Evolutionary conservation across 1,140 invertebrate species (phyloP).

Genomic region (Zaprionus inermis): DNA sequence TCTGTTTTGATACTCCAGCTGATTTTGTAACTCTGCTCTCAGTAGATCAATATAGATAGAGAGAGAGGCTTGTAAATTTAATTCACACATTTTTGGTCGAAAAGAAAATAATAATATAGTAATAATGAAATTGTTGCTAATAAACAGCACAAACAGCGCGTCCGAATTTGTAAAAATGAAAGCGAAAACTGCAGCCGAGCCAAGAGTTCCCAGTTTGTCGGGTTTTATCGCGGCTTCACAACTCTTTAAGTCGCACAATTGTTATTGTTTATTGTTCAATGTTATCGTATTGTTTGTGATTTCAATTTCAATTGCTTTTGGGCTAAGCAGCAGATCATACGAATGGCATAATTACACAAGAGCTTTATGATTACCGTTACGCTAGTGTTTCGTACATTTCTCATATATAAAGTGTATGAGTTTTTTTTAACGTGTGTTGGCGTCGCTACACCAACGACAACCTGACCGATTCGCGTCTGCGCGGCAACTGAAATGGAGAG

Average conservation of each 20-base stretch:
- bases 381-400: slow-evolving; percentile 23
- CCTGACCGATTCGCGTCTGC: slow-evolving; percentile 55
- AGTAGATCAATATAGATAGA: not conserved
- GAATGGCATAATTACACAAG: slow-evolving; percentile 64
- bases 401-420: slow-evolving; percentile 16
- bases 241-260: not conserved
- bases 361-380: slow-evolving; percentile 9
- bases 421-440: slow-evolving; percentile 3
- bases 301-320: slow-evolving; percentile 19
- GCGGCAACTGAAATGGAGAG: slow-evolving; percentile 71
- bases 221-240: not conserved
- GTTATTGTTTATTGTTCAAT: slow-evolving; percentile 45
- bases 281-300: slow-evolving; percentile 31
- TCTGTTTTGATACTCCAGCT: slow-evolving; percentile 15
- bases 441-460: slow-evolving; percentile 45
- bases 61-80: slow-evolving; percentile 35
- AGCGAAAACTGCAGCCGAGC: slow-evolving; percentile 41
- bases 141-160: slow-evolving; percentile 56
- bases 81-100: slow-evolving; percentile 58
- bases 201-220: slow-evolving; percentile 13
- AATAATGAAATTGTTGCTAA: slow-evolving; percentile 61
- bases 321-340: slow-evolving; percentile 46
- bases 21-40: slow-evolving; percentile 20
- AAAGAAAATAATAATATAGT: slow-evolving; percentile 2
- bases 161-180: slow-evolving; percentile 64